These are phyloP conservation scores for Drosophila aldrichi DNA, from an alignment of 2,888 invertebrate species.

Conservation along the genomic window DNA sequence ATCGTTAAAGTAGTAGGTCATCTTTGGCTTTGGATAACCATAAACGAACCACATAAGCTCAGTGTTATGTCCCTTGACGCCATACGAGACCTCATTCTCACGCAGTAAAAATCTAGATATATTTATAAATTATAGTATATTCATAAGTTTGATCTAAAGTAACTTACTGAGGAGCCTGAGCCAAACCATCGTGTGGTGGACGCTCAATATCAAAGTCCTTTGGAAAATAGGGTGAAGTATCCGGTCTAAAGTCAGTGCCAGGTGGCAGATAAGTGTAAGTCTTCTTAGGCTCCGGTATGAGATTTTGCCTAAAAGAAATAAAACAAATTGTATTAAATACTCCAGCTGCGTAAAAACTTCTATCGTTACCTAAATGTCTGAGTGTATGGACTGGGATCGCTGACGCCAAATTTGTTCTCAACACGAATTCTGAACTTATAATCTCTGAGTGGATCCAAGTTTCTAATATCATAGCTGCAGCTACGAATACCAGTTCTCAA, in stretches of 20 bases:
- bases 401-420: slow-evolving; percentile 98
- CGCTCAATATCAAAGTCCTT: slow-evolving; percentile 96
- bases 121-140: not conserved
- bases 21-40: slow-evolving; percentile 97
- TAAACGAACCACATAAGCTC: slow-evolving; percentile 97
- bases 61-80: slow-evolving; percentile 95
- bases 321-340: not conserved
- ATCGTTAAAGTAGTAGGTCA: slow-evolving; percentile 95
- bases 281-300: slow-evolving; percentile 92
- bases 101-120: slow-evolving; percentile 91
- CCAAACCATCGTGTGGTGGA: slow-evolving; percentile 93
- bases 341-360: not conserved
- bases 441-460: slow-evolving; percentile 96
- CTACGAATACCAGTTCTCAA: slow-evolving; percentile 94
- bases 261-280: slow-evolving; percentile 92
- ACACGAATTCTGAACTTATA: slow-evolving; percentile 98
- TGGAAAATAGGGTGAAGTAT: slow-evolving; percentile 94
- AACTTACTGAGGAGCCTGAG: slow-evolving; percentile 90
- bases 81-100: slow-evolving; percentile 95
- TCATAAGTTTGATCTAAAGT: not conserved
- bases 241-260: slow-evolving; percentile 93
- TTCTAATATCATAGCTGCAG: slow-evolving; percentile 95
- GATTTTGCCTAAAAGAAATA: slow-evolving; percentile 87
- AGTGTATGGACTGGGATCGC: slow-evolving; percentile 97
- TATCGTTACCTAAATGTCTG: slow-evolving; percentile 88